Evolutionary conservation across 1,140 invertebrate species (phyloP), one percentile per base, ranked within the genome.

Genomic region (Belonocnema kinseyi): DNA sequence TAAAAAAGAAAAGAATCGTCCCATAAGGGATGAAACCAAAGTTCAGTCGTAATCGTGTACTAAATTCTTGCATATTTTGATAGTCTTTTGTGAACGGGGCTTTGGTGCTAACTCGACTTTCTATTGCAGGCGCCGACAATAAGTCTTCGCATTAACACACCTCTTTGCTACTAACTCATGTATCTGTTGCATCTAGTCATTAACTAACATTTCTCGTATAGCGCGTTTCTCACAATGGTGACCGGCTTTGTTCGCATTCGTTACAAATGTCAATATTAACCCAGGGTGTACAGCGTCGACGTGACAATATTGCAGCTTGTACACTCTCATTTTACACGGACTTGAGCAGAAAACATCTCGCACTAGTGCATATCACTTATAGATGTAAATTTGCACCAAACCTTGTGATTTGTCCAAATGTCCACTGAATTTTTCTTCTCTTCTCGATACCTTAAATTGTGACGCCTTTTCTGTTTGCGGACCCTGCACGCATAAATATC

Each of bases 121-220:
- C 87, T 91, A 90, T 92, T 92, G 89, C 92, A 92, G 92, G 90
- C 91, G 92, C 90, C 91, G 92, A 91, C 91, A 92, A 91, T 91
- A 92, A 91, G 89, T 91, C 90, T 91, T 86, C 90, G 88, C 90
- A 90, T 88, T 91, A 91, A 91, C 87, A 85, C 84, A 86, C 86
- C 88, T 88, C 88, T 87, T 90, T 85, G 85, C 89, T 91, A 90
- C 88, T 91, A 91, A 91, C 86, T 83, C 86, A 85, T 89, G 85
- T 88, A 88, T 86, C 79, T 80, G 85, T 91, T 90, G 85, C 86
- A 91, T 88, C 85, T 90, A 89, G 82, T 87, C 84, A 82, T 82
- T 86, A 85, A 80, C 78, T 74, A 84, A 85, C 70, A 72, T 84
- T 83, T 79, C 82, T 73, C 81, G n/a, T 83, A 58, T 88, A 80